Percentiles rank a stretch among this genome's conserved stretches.
These are phyloP conservation scores for Orthonychiurus folsomi DNA, from an alignment of 2,888 invertebrate genomes.

Conservation along the genomic window DNA sequence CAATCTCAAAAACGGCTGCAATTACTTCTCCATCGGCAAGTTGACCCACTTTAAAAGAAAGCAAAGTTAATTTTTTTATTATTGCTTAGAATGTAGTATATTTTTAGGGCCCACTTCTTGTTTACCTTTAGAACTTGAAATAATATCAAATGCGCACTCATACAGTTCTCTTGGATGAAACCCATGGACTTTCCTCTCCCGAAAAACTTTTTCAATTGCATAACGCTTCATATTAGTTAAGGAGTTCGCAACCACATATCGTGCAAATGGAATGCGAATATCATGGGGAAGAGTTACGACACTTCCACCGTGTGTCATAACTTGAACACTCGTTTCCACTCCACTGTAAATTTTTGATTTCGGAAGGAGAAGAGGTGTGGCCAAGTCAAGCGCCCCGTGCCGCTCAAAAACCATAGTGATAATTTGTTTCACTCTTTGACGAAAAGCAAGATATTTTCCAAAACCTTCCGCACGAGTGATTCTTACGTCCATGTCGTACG, in stretches of 20 bases:
- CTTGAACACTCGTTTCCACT: constrained; percentile 57
- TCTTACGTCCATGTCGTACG: constrained; percentile 57
- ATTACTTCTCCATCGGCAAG: constrained; percentile 80
- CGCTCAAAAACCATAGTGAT: constrained; percentile 51
- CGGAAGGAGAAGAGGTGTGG: constrained; percentile 73
- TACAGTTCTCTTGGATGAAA: constrained; percentile 81
- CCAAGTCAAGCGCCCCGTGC: constrained; percentile 69
- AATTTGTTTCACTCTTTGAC: constrained; percentile 30
- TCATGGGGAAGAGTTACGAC: constrained; percentile 79
- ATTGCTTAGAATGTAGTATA: not conserved
- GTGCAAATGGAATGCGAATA: constrained; percentile 67
- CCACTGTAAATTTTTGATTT: constrained; percentile 52
- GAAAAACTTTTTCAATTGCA: constrained; percentile 74
- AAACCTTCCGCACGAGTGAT: constrained; percentile 10
- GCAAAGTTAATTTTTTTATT: constrained; percentile 6
- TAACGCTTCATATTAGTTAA: constrained; percentile 72
- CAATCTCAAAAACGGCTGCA: constrained; percentile 64
- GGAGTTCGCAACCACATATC: constrained; percentile 70
- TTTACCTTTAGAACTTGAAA: constrained; percentile 55
- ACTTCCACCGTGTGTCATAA: constrained; percentile 80
- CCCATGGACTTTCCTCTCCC: constrained; percentile 60
- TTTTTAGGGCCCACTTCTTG: too few relatives aligned
- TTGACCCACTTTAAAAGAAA: constrained; percentile 52
- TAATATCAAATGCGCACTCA: constrained; percentile 89
- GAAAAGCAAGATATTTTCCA: constrained; percentile 11